phyloP scores from a whole-genome alignment of 2,113 vertebrate genomes.

The Bubo scandiacus region DNA sequence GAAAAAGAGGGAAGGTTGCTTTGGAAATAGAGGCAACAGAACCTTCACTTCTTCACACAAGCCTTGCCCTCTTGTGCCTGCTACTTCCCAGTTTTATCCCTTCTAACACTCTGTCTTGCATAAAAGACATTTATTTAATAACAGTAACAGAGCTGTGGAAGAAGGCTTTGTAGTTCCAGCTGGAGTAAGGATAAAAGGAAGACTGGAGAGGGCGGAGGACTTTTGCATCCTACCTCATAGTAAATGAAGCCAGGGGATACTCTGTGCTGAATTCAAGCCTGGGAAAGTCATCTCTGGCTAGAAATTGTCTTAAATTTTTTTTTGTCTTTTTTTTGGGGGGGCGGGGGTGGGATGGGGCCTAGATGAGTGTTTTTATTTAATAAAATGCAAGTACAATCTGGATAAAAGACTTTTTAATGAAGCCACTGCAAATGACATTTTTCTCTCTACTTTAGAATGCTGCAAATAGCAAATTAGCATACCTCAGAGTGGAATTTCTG shows the following conservation, averaged over 20 bases:
- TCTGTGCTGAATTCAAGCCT: not conserved
- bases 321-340: not conserved
- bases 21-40: not conserved
- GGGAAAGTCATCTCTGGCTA: not conserved
- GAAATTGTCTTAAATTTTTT: not conserved
- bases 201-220: not conserved
- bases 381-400: constrained; percentile 30
- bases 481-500: constrained; percentile 68
- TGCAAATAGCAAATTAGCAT: constrained; percentile 75
- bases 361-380: not conserved
- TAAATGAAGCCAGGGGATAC: not conserved
- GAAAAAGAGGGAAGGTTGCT: not conserved
- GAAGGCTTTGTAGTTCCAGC: not conserved
- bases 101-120: not conserved
- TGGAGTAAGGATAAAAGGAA: not conserved
- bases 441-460: constrained; percentile 61
- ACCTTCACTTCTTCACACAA: not conserved
- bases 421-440: constrained; percentile 65
- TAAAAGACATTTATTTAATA: not conserved
- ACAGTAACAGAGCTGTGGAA: not conserved
- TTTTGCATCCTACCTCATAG: not conserved
- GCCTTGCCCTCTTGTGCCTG: not conserved
- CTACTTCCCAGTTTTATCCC: not conserved
- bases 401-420: constrained; percentile 70
- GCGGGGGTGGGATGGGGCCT: not conserved